Percentiles rank a stretch among this genome's conserved stretches.
phyloP scores from a whole-genome alignment of 2,113 vertebrate species.

The Megalops atlanticus region DNA sequence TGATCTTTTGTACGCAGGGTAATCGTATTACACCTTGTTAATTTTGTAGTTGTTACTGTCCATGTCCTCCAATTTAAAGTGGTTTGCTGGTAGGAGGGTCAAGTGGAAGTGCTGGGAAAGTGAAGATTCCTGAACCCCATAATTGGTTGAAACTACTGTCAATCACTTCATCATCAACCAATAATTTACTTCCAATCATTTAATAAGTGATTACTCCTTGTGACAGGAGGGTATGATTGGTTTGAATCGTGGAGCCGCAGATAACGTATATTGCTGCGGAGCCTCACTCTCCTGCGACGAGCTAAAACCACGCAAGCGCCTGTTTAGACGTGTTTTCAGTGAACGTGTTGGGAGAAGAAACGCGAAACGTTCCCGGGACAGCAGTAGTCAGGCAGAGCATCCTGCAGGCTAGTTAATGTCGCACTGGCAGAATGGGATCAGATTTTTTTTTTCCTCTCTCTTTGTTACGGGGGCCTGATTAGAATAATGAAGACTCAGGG shows the following conservation, averaged over 20 bases:
- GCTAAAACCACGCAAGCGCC: no score
- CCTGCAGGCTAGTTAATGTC: not conserved
- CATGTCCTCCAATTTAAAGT: not conserved
- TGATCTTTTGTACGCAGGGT: not conserved
- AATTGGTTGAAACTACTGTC: not conserved
- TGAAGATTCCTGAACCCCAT: not conserved
- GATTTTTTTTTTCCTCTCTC: conserved; percentile 22
- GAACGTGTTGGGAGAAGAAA: no score
- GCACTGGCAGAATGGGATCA: conserved; percentile 33
- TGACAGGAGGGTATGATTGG: no score
- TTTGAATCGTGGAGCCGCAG: no score
- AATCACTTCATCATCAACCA: not conserved
- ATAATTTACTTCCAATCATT: not conserved
- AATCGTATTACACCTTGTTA: not conserved
- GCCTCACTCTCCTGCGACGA: no score
- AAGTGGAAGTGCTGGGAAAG: no score
- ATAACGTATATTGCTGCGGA: no score
- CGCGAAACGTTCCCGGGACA: no score
- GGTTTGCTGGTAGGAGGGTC: no score
- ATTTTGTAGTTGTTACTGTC: not conserved
- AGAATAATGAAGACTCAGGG: conserved; percentile 69
- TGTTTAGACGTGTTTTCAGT: no score
- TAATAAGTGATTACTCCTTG: not conserved
- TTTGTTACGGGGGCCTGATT: conserved; percentile 58
- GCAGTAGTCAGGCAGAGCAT: not conserved